A percentile compares a stretch with the other conserved stretches of the same genome.
Evolutionary conservation across 2,113 vertebrate species (phyloP).

Genomic region (Tiliqua scincoides): DNA sequence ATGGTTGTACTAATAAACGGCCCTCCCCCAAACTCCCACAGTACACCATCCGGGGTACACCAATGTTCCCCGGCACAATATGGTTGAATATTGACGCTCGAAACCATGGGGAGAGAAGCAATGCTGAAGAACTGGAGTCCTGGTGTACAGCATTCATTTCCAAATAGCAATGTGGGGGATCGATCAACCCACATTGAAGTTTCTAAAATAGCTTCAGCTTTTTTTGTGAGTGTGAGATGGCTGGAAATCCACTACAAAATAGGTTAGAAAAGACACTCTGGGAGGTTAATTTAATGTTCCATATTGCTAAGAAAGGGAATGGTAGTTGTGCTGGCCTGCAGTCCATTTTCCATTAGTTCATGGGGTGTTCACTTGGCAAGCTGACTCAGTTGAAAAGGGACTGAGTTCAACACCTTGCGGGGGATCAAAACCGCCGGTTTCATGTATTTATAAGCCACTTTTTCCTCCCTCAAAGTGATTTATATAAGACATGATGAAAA

Average conservation of each 20-base stretch:
- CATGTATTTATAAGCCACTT: not conserved
- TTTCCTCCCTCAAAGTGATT: not conserved
- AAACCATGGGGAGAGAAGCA: not conserved
- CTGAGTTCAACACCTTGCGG: not conserved
- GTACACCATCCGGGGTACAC: too few species aligned
- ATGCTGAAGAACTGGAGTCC: not conserved
- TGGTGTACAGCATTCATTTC: not conserved
- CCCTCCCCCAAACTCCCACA: too few species aligned
- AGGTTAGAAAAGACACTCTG: not conserved
- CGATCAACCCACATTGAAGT: not conserved
- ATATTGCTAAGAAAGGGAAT: not conserved
- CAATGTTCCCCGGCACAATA: too few species aligned
- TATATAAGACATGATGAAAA: not conserved
- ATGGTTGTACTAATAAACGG: too few species aligned
- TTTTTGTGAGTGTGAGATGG: not conserved
- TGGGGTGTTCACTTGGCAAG: not conserved
- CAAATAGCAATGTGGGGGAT: not conserved
- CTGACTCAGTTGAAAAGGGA: not conserved
- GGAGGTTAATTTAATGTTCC: conserved; percentile 3
- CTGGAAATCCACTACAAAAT: not conserved
- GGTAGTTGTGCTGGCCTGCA: not conserved
- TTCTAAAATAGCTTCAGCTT: not conserved
- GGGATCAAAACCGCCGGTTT: not conserved
- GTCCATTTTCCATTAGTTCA: not conserved
- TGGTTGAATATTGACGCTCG: not conserved